Percentiles rank a stretch among this genome's conserved stretches.
These are phyloP conservation scores for Odontesthes bonariensis DNA, from an alignment of 2,113 vertebrate species.

Conservation along the genomic window DNA sequence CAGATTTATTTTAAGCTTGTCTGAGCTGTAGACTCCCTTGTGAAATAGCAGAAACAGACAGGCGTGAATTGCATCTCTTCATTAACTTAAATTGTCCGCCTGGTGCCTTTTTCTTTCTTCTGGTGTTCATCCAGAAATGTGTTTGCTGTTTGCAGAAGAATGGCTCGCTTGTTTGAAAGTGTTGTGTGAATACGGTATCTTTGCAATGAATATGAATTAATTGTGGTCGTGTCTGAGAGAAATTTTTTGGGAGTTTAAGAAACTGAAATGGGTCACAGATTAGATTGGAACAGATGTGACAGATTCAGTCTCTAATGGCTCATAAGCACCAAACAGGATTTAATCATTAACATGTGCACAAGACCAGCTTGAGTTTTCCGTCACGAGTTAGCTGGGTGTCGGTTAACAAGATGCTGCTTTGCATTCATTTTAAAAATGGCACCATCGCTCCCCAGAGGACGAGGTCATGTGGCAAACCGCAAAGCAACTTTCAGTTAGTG, in stretches of 20 bases:
- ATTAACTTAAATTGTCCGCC: background rate
- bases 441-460: background rate
- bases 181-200: conserved; percentile 40
- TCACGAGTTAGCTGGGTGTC: background rate
- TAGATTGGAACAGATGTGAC: background rate
- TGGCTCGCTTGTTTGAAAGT: conserved; percentile 18
- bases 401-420: background rate
- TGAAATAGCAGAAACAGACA: background rate
- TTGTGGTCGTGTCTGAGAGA: background rate
- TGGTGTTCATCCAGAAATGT: conserved; percentile 1
- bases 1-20: conserved; percentile 25
- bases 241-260: conserved; percentile 28
- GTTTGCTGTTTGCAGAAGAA: conserved; percentile 34
- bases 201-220: conserved; percentile 53
- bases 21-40: conserved; percentile 3
- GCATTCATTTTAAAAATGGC: conserved; percentile 4
- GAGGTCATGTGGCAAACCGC: background rate
- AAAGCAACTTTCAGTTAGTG: background rate
- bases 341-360: conserved; percentile 8
- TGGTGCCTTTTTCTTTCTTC: conserved; percentile 42
- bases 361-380: background rate
- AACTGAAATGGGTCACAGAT: background rate
- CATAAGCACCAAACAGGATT: conserved; percentile 10
- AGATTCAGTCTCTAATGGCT: background rate
- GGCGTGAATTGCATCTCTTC: conserved; percentile 4